Evolutionary conservation across 2,113 vertebrate species (phyloP).

Genomic region (Bufo bufo): DNA sequence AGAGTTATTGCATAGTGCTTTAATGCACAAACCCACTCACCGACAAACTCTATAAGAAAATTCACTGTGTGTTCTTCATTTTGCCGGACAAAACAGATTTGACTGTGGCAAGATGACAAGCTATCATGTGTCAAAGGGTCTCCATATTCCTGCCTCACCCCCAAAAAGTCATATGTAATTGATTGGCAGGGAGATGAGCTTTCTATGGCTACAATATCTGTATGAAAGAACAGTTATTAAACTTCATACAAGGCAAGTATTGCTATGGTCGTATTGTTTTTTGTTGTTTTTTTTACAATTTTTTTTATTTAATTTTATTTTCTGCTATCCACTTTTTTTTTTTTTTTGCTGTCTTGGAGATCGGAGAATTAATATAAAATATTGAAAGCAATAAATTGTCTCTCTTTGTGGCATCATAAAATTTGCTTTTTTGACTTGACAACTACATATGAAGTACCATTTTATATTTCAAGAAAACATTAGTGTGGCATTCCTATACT

Average conservation of each 20-base stretch:
- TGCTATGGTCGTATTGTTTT: not conserved
- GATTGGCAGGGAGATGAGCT: slow-evolving; percentile 74
- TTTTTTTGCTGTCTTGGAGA: slow-evolving; percentile 41
- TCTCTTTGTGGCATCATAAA: slow-evolving; percentile 48
- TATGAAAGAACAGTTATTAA: slow-evolving; percentile 45
- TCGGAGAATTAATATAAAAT: slow-evolving; percentile 46
- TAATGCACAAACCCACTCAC: slow-evolving; percentile 38
- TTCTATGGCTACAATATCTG: slow-evolving; percentile 72
- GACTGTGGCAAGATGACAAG: slow-evolving; percentile 72
- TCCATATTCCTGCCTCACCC: slow-evolving; percentile 58
- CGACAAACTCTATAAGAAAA: slow-evolving; percentile 57
- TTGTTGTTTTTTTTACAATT: not conserved
- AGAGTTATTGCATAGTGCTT: slow-evolving; percentile 54
- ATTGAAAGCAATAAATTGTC: slow-evolving; percentile 51
- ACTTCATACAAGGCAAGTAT: not conserved
- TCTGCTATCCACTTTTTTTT: not conserved
- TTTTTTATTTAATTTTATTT: not conserved
- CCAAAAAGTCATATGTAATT: slow-evolving; percentile 73
- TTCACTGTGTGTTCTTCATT: slow-evolving; percentile 66
- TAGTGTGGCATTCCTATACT: slow-evolving; percentile 13
- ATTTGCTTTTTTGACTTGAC: slow-evolving; percentile 47
- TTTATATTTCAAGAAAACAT: slow-evolving; percentile 46
- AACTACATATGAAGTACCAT: slow-evolving; percentile 40
- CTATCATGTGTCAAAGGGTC: slow-evolving; percentile 74
- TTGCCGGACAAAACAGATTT: slow-evolving; percentile 69